These are phyloP conservation scores for Pontoporia blainvillei DNA, from an alignment of 2,113 vertebrate species.

Conservation along the genomic window DNA sequence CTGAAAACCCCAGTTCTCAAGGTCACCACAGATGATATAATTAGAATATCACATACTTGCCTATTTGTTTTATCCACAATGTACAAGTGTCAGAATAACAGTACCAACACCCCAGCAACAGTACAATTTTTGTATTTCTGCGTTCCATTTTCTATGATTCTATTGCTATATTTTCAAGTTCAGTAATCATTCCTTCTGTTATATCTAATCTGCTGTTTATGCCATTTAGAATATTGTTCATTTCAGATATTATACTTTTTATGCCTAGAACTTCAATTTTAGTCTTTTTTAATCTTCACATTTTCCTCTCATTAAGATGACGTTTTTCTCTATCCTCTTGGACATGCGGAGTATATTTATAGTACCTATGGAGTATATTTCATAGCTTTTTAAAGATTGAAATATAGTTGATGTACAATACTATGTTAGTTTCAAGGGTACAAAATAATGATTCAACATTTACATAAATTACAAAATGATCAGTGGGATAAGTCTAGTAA, in stretches of 20 bases:
- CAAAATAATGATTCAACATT: too few species aligned
- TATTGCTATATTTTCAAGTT: neutral
- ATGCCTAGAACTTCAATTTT: neutral
- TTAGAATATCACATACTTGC: neutral
- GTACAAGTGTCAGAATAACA: neutral
- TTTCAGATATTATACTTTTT: neutral
- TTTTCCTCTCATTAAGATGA: neutral
- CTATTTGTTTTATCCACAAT: neutral
- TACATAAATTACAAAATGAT: too few species aligned
- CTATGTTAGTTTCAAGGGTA: too few species aligned
- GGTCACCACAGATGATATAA: neutral
- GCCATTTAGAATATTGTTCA: neutral
- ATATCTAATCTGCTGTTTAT: neutral
- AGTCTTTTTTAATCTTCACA: neutral
- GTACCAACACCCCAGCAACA: neutral
- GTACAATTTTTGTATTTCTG: neutral
- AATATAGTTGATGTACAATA: too few species aligned
- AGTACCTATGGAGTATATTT: neutral
- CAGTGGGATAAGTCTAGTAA: too few species aligned
- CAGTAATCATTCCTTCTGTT: neutral
- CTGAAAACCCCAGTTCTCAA: neutral
- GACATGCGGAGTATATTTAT: neutral
- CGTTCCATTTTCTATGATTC: neutral
- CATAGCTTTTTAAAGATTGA: neutral
- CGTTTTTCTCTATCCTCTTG: neutral